Conservation (phyloP, 2,113 vertebrate genomes). For the Siphamia tubifer region DNA sequence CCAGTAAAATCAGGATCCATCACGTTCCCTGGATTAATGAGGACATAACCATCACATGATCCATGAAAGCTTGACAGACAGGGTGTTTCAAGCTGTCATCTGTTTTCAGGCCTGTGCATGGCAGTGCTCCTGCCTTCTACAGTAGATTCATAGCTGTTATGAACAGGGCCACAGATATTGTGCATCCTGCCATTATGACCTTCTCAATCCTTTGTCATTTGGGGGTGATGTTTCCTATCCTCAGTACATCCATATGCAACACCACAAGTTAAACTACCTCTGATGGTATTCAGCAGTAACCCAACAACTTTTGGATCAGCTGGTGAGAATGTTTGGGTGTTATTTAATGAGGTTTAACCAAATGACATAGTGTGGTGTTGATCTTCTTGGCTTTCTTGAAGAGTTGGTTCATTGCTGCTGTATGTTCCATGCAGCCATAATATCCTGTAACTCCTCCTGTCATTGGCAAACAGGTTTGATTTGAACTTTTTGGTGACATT, state of each 20-base stretch:
- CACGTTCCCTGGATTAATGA: too few relatives aligned
- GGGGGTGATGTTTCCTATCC: neutral
- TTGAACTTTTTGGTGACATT: too few relatives aligned
- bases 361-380: neutral
- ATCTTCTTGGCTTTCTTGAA: neutral
- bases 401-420: too few relatives aligned
- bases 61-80: neutral
- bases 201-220: constrained; percentile 13
- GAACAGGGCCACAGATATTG: neutral
- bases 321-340: neutral
- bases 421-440: neutral
- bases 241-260: neutral
- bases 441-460: neutral
- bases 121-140: neutral
- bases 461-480: neutral
- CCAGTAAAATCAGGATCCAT: too few relatives aligned
- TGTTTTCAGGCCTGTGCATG: neutral
- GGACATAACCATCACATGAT: too few relatives aligned
- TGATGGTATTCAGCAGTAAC: neutral
- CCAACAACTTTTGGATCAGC: neutral
- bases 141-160: neutral
- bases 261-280: neutral
- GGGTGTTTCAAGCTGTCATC: neutral
- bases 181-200: neutral
- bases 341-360: neutral